These are phyloP conservation scores for Lasioglossum albipes DNA, from an alignment of 1,140 invertebrate genomes.

Conservation along the genomic window DNA sequence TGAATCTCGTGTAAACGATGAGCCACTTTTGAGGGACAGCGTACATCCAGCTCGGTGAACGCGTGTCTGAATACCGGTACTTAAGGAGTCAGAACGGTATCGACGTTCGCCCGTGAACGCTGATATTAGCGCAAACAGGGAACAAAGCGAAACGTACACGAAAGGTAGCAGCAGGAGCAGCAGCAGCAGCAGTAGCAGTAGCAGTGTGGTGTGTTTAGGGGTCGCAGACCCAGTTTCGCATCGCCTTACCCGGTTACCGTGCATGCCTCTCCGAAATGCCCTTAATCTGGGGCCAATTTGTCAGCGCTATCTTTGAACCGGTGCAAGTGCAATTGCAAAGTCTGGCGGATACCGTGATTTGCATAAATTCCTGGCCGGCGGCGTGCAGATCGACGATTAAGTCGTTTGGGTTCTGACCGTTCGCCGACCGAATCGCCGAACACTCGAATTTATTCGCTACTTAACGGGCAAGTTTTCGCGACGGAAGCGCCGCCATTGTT, in stretches of 20 bases:
- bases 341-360: conserved; percentile 47
- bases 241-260: conserved; percentile 55
- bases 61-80: neutral
- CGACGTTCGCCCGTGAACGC: conserved; percentile 9
- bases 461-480: neutral
- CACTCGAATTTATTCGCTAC: conserved; percentile 18
- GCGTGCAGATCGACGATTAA: conserved; percentile 52
- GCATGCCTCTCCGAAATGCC: conserved; percentile 61
- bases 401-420: conserved; percentile 39
- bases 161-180: neutral
- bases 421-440: neutral
- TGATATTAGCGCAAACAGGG: neutral
- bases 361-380: conserved; percentile 34
- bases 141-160: conserved; percentile 12
- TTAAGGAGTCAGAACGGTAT: neutral
- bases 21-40: too few relatives aligned
- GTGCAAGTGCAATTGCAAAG: conserved; percentile 39
- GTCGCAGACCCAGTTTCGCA: conserved; percentile 68
- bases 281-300: conserved; percentile 67
- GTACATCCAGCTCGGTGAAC: neutral
- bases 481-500: conserved; percentile 5
- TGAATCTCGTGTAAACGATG: too few relatives aligned
- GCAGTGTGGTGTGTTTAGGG: conserved; percentile 4
- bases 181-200: neutral
- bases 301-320: conserved; percentile 63